Base-by-base conservation (phyloP, 2,113 vertebrate genomes). In the Rousettus leschenaultii region DNA sequence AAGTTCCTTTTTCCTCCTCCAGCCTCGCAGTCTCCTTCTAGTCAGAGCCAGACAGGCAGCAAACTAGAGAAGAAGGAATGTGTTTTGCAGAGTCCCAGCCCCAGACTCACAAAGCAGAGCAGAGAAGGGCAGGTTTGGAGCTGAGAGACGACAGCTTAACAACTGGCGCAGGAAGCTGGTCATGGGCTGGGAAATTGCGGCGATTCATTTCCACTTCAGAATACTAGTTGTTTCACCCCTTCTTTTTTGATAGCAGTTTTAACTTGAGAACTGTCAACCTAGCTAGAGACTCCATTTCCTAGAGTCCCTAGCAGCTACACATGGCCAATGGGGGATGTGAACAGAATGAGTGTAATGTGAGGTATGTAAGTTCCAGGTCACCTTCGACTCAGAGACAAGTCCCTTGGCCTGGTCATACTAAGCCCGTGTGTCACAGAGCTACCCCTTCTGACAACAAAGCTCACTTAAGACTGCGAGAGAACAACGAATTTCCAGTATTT, bases 401-500 rank as follows among this genome's bases (percentile, higher is more conserved):
- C 4, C 9, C 35, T 30, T 35, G 66, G 40, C 8, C 15, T 15
- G 6, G 24, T 45, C 2, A 11, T 22, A 51, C 19, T 3, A 70
- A 65, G 48, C 16, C 63, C 1, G 13, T 6, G 13, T 5, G 45
- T 5, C 55, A 28, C 63, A 11, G 65, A 5, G 70, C 77, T 33
- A 26, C 1, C 19, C 59, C 8, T 0, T 0, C 63, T 30, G 18
- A 53, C 1, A 0, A 71, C 9, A n/a, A 18, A 11, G 43, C n/a
- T 33, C 3, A 7, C 28, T n/a, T 71, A 33, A 70, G 68, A 73
- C 22, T 8, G 38, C 24, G 10, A 7, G 3, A 1, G 7, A 28
- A 82, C 22, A 70, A 33, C 22, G 7, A 10, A 19, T 14, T 35
- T 28, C 59, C 21, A 12, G 38, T 8, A 24, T 63, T 24, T 33